Conservation (phyloP, 2,113 vertebrate genomes). For the Pithys albifrons region DNA sequence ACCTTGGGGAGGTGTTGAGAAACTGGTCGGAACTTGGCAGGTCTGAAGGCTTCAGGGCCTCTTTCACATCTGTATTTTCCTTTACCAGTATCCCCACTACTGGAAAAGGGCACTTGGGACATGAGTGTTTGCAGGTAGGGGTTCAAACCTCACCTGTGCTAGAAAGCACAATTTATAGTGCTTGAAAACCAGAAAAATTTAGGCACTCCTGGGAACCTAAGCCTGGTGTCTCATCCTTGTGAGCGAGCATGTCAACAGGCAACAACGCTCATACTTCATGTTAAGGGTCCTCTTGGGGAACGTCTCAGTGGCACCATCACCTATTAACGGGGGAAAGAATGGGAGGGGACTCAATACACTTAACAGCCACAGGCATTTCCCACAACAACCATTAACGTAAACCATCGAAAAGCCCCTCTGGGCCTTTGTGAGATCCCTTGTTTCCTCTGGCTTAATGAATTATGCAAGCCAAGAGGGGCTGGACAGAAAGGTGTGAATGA, state of each 20-base stretch:
- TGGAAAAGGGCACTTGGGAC: neutral
- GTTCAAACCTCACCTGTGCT: neutral
- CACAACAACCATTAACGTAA: constrained; percentile 2
- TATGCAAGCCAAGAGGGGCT: constrained; percentile 27
- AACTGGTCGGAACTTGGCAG: neutral
- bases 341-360: neutral
- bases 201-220: neutral
- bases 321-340: constrained; percentile 39
- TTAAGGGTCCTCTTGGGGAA: neutral
- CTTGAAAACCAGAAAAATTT: neutral
- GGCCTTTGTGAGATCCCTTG: neutral
- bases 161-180: neutral
- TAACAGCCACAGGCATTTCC: neutral
- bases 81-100: neutral
- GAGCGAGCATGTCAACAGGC: neutral
- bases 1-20: neutral
- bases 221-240: neutral
- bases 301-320: neutral
- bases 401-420: neutral
- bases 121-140: neutral
- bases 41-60: neutral
- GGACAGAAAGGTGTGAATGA: constrained; percentile 58
- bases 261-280: neutral
- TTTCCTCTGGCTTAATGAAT: constrained; percentile 59
- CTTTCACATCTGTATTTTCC: neutral